Percentiles rank a stretch among this genome's conserved stretches.
Evolutionary conservation across 2,797 vertebrate species (phyloP).

Genomic region (Buceros bicornis): DNA sequence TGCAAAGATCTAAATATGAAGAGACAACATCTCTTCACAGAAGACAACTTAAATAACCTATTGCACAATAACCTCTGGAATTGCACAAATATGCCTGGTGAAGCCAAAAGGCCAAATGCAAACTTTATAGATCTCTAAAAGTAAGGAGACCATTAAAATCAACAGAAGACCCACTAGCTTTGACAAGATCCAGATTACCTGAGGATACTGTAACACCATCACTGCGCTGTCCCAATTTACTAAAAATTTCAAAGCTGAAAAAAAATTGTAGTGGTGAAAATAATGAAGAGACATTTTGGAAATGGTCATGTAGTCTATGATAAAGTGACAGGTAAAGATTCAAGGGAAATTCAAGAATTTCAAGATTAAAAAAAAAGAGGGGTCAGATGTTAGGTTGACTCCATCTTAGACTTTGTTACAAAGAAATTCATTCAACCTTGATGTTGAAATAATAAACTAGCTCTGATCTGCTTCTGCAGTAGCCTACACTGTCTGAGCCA

Average conservation of each 20-base stretch:
- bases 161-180: background rate
- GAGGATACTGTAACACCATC: background rate
- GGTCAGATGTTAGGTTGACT: background rate
- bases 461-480: background rate
- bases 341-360: background rate
- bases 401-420: background rate
- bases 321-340: background rate
- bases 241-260: background rate
- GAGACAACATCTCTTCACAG: background rate
- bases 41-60: background rate
- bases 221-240: background rate
- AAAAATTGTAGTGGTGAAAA: background rate
- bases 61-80: background rate
- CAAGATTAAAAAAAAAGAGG: background rate
- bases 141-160: background rate
- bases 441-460: conserved; percentile 11
- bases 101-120: background rate
- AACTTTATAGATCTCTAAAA: background rate
- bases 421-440: conserved; percentile 8
- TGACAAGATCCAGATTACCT: background rate
- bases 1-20: background rate
- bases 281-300: background rate
- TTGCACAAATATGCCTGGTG: background rate
- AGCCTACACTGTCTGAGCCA: background rate
- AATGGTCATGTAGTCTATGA: background rate